These are phyloP conservation scores for Strigamia maritima DNA, from an alignment of 2,888 invertebrate genomes.

Conservation along the genomic window DNA sequence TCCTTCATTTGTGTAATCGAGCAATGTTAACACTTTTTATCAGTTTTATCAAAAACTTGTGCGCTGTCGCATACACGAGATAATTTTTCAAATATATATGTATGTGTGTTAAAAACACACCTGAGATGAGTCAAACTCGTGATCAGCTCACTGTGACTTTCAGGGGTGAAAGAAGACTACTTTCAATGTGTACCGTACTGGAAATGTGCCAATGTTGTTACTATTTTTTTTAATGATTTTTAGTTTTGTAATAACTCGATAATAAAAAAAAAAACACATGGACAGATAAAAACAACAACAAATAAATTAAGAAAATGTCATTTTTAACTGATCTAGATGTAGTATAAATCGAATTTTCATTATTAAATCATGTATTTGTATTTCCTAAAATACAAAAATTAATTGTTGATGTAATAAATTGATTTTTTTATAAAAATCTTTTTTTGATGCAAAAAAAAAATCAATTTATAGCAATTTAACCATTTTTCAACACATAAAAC, in stretches of 20 bases:
- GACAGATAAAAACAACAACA: neutral
- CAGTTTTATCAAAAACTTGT: neutral
- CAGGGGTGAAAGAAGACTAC: neutral
- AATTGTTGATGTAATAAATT: too few species aligned
- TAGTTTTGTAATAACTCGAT: neutral
- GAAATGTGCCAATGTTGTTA: conserved; percentile 4
- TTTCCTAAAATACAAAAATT: too few species aligned
- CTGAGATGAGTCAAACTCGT: conserved; percentile 19
- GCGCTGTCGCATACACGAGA: neutral
- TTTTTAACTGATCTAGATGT: too few species aligned
- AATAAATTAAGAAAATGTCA: neutral
- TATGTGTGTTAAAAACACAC: neutral
- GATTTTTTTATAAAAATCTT: too few species aligned
- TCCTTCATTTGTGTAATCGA: neutral
- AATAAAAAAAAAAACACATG: neutral
- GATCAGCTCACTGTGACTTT: conserved; percentile 20
- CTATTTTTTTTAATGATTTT: neutral
- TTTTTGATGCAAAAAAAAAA: too few species aligned
- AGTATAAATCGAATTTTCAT: neutral
- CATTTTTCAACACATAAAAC: too few species aligned
- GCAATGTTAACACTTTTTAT: neutral
- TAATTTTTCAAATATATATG: neutral
- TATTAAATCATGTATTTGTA: too few species aligned
- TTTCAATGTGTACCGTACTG: conserved; percentile 14
- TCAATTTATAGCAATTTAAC: too few species aligned